Evolutionary conservation across 2,888 invertebrate species (phyloP), one percentile per base, ranked within the genome.

Genomic region (Parthenolecanium corni): DNA sequence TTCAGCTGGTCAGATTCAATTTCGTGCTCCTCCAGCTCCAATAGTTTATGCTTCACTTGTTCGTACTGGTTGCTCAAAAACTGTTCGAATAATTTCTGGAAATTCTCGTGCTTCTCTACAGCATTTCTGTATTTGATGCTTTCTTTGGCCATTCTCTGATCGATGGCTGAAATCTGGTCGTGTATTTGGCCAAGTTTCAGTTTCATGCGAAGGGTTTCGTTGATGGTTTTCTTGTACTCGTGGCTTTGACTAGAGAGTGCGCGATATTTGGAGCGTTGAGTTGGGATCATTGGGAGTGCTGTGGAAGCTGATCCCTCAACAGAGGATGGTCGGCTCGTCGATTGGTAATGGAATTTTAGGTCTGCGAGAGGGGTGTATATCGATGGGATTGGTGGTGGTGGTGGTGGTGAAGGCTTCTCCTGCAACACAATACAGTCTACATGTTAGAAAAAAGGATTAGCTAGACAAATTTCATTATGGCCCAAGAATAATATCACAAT

Each of bases 11-110:
- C 38, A 1, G 49, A 61, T 24, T 61, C 36, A 2, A 12, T 24
- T 51, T 61, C 61, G 21, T 11, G 31, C n/a, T 36, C 21, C 31
- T 46, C 51, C 49, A 61, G 16, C 18, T 61, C 24, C 1, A 23
- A 9, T 18, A 61, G 40, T 49, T 16, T 12, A 3, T 12, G 12
- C 18, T 16, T 61, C 2, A 61, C 61, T 5, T 11, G 31, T 16
- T 61, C 49, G 18, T 61, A 61, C n/a, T 49, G 61, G 11, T 47
- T 11, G 6, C 21, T 49, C 12, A 61, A 11, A n/a, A 61, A 61
- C 16, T 21, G n/a, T n/a, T 61, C 51, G 21, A 61, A 61, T 2
- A 38, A 49, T 51, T 49, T 51, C 11, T 12, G 23, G 40, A 61
- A 61, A 23, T 47, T 36, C n/a, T 49, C 20, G 38, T 61, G 61